These are phyloP conservation scores for Acrocyrtus sp. DNA, from an alignment of 2,888 invertebrate species.

Conservation along the genomic window DNA sequence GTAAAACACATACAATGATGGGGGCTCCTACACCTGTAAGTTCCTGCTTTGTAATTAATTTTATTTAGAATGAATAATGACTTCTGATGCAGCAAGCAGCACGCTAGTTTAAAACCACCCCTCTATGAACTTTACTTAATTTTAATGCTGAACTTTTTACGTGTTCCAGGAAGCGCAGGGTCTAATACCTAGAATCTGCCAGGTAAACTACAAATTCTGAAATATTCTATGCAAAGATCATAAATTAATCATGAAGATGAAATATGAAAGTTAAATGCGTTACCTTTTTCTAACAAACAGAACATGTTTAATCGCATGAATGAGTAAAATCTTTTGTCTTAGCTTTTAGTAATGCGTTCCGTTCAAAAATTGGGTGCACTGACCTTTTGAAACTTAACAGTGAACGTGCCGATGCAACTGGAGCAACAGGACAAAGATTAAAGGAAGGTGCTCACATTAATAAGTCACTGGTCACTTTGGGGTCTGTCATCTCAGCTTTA, in stretches of 20 bases:
- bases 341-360: too few relatives aligned
- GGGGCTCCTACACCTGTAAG: conserved; percentile 74
- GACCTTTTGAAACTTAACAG: too few relatives aligned
- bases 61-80: neutral
- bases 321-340: too few relatives aligned
- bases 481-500: conserved; percentile 85
- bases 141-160: conserved; percentile 5
- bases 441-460: conserved; percentile 91
- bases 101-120: too few relatives aligned
- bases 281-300: too few relatives aligned
- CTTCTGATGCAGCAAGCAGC: neutral
- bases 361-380: too few relatives aligned
- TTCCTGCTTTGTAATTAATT: conserved; percentile 44
- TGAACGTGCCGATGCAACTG: conserved; percentile 88
- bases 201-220: too few relatives aligned
- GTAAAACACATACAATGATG: conserved; percentile 94
- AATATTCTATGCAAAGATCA: too few relatives aligned
- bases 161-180: conserved; percentile 77
- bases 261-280: too few relatives aligned
- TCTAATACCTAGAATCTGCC: conserved; percentile 86
- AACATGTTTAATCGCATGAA: conserved; percentile 84
- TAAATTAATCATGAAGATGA: too few relatives aligned
- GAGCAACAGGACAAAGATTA: conserved; percentile 88
- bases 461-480: conserved; percentile 87
- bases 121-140: neutral